Percentiles rank a stretch among this genome's conserved stretches.
Conservation (phyloP, 1,140 invertebrate species). For the Papilio glaucus region DNA sequence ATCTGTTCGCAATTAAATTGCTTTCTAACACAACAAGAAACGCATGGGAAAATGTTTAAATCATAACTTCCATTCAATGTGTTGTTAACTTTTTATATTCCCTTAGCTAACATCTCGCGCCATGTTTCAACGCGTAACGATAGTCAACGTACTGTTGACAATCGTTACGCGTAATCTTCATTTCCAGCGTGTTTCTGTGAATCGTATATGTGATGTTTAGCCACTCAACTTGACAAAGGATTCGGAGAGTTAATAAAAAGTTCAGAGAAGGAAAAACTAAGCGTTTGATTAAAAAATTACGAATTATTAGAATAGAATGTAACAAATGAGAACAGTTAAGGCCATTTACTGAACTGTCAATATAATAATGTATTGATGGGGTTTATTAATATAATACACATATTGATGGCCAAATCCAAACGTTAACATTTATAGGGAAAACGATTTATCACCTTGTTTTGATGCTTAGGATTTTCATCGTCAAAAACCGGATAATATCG, state of each 20-base stretch:
- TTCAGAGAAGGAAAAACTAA: neutral
- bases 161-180: conserved; percentile 54
- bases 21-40: conserved; percentile 61
- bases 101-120: conserved; percentile 64
- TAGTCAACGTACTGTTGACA: no score
- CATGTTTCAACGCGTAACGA: conserved; percentile 73
- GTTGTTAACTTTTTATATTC: conserved; percentile 66
- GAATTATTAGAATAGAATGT: no score
- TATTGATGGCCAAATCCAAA: no score
- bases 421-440: no score
- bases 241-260: neutral
- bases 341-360: no score
- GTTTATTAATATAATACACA: no score
- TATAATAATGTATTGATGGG: no score
- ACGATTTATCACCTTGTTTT: no score
- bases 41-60: conserved; percentile 61
- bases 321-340: no score
- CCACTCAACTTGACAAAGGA: neutral
- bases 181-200: conserved; percentile 4
- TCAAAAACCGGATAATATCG: no score
- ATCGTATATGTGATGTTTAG: neutral
- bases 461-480: no score
- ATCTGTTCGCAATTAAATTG: conserved; percentile 39
- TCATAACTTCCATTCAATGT: conserved; percentile 58
- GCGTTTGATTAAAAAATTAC: conserved; percentile 11